These are phyloP conservation scores for Vireo griseus DNA, from an alignment of 2,797 vertebrate genomes.

Conservation along the genomic window DNA sequence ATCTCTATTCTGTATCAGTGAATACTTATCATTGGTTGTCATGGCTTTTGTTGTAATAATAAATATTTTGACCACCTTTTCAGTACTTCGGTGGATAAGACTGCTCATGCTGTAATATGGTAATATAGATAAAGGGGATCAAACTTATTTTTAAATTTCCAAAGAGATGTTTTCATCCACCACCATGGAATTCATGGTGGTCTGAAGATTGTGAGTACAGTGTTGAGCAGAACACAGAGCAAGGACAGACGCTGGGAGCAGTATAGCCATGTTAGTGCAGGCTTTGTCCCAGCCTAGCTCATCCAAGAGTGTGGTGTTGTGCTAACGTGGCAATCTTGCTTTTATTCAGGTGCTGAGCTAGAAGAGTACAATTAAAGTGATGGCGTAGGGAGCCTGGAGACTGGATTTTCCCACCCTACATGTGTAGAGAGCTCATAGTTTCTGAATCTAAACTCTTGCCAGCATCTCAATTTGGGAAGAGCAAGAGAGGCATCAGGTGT, in stretches of 20 bases:
- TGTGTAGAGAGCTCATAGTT: not conserved
- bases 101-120: not conserved
- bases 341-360: not conserved
- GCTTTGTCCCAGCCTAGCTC: not conserved
- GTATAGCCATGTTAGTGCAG: fast-evolving
- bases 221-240: not conserved
- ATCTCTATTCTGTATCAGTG: not conserved
- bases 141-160: not conserved
- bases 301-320: not conserved
- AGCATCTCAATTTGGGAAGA: not conserved
- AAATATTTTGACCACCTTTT: not conserved
- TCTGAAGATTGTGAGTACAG: not conserved
- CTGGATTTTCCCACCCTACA: not conserved
- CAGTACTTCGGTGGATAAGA: not conserved
- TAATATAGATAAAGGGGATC: not conserved
- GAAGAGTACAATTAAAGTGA: not conserved
- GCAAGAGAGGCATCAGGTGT: not conserved
- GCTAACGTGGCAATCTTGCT: not conserved
- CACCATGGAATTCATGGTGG: not conserved
- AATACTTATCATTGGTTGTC: not conserved
- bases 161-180: fast-evolving
- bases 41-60: not conserved
- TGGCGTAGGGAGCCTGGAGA: not conserved
- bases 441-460: not conserved
- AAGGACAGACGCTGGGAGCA: not conserved